These are phyloP conservation scores for Philotrypesis tridentata DNA, from an alignment of 1,140 invertebrate species.

Conservation along the genomic window DNA sequence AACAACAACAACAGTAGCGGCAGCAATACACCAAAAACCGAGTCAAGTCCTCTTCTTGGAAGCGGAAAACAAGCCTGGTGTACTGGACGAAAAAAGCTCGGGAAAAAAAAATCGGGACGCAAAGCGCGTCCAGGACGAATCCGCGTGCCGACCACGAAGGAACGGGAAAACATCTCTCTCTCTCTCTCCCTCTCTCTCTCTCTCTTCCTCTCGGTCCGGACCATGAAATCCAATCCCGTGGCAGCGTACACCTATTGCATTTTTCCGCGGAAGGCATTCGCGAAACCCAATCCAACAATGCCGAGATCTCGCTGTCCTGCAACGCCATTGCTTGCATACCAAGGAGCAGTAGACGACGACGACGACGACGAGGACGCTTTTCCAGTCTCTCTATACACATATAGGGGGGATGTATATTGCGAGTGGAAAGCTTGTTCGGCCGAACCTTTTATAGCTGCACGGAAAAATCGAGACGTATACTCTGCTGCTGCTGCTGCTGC, in stretches of 20 bases:
- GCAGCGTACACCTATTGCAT: constrained; percentile 45
- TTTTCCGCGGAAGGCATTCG: constrained; percentile 13
- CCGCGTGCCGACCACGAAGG: constrained; percentile 8
- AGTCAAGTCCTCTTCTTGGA: background rate
- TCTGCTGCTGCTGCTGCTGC: background rate
- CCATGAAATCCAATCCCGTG: constrained; percentile 42
- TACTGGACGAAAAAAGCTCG: background rate
- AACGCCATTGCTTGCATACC: constrained; percentile 17
- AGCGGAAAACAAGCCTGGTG: background rate
- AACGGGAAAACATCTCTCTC: constrained; percentile 9
- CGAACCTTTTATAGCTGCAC: background rate
- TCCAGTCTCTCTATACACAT: background rate
- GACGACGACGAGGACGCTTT: background rate
- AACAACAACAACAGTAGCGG: no score
- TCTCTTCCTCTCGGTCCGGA: background rate
- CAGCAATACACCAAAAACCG: no score
- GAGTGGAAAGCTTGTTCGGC: background rate
- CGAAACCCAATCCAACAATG: constrained; percentile 37
- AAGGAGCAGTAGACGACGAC: background rate
- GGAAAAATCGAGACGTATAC: background rate
- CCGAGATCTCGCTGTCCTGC: background rate
- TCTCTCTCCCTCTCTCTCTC: background rate
- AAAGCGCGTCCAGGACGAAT: background rate
- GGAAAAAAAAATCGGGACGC: background rate
- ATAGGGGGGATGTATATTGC: background rate